Percentiles rank a stretch among this genome's conserved stretches.
Evolutionary conservation across 2,888 invertebrate genomes (phyloP).

Genomic region (Aporophyla lueneburgensis): DNA sequence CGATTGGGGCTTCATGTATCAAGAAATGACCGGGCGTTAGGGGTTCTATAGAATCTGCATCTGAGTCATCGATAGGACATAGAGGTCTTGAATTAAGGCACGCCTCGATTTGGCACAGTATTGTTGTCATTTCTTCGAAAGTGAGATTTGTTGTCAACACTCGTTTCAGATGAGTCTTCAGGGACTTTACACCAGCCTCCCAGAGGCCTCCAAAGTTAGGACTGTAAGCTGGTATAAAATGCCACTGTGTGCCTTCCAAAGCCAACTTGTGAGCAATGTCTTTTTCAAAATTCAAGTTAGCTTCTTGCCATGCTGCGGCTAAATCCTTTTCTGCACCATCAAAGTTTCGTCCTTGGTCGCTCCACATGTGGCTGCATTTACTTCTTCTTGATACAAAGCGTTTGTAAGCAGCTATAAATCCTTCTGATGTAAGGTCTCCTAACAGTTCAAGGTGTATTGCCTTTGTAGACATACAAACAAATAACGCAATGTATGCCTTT

Average conservation of each 20-base stretch:
- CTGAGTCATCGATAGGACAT: conserved; percentile 10
- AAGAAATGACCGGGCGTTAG: background rate
- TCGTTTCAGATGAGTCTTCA: background rate
- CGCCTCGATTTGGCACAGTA: conserved; percentile 6
- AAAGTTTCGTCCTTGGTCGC: conserved; percentile 4
- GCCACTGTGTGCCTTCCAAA: background rate
- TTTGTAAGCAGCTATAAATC: background rate
- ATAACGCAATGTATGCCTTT: conserved; percentile 1
- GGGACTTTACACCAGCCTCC: background rate
- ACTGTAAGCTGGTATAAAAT: conserved; percentile 2
- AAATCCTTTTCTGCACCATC: conserved; percentile 3
- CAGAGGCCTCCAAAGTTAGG: background rate
- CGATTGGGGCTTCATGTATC: background rate
- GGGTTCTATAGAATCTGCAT: conserved; percentile 5
- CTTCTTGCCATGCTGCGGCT: conserved; percentile 4
- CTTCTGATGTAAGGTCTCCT: background rate
- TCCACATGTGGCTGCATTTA: too few species aligned
- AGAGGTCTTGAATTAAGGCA: conserved; percentile 5
- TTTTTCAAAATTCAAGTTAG: conserved; percentile 8
- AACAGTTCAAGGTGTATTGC: background rate
- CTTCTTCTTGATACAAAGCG: background rate
- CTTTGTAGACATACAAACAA: conserved; percentile 12
- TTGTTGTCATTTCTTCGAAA: conserved; percentile 1
- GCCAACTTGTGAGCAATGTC: conserved; percentile 1
- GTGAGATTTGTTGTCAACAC: background rate